phyloP scores from a whole-genome alignment of 2,888 invertebrate genomes.

The Caenorhabditis sp. region DNA sequence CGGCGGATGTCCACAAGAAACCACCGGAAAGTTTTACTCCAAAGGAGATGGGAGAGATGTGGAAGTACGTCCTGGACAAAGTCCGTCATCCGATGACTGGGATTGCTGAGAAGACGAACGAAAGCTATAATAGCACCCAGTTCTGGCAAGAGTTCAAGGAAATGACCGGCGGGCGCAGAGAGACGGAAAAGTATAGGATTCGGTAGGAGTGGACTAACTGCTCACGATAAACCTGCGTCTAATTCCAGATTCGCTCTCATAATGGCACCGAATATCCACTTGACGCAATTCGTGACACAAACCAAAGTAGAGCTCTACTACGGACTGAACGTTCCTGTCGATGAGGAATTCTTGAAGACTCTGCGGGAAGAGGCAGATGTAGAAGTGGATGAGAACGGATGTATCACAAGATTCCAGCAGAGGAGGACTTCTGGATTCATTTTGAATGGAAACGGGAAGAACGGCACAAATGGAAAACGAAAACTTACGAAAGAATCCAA shows the following conservation, averaged over 20 bases:
- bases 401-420: not conserved
- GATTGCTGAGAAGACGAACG: not conserved
- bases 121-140: not conserved
- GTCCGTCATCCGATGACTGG: not conserved
- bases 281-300: not conserved
- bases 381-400: slow-evolving; percentile 2
- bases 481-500: too few species aligned
- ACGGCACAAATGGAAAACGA: not conserved
- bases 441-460: slow-evolving; percentile 13
- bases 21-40: too few species aligned
- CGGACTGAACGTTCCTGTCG: not conserved
- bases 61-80: not conserved
- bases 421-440: not conserved
- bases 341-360: not conserved
- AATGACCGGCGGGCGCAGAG: not conserved
- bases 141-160: not conserved
- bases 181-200: not conserved
- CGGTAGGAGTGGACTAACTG: not conserved
- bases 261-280: slow-evolving; percentile 2
- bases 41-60: not conserved
- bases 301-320: slow-evolving; percentile 11
- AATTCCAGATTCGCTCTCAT: not conserved
- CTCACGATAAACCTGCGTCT: not conserved
- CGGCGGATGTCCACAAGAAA: too few species aligned
- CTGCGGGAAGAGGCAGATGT: not conserved